Percentiles rank a stretch among this genome's conserved stretches.
These are phyloP conservation scores for Atractosteus spatula DNA, from an alignment of 2,113 vertebrate genomes.

Conservation along the genomic window DNA sequence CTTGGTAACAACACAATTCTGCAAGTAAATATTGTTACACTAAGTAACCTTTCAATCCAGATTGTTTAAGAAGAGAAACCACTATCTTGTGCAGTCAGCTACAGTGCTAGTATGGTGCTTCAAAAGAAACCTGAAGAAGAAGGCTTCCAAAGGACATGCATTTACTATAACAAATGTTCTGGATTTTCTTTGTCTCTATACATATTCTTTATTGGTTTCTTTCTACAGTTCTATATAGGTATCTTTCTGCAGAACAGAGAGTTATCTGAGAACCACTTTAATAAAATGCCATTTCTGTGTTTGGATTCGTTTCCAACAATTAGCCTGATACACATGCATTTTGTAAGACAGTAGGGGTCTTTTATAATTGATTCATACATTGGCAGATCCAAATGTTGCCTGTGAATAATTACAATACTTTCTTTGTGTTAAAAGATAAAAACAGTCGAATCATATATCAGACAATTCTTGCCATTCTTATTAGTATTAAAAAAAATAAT, in stretches of 20 bases:
- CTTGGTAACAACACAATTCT: conserved; percentile 86
- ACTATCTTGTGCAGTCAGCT: conserved; percentile 82
- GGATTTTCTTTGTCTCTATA: not conserved
- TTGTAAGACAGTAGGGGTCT: conserved; percentile 46
- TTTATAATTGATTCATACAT: conserved; percentile 75
- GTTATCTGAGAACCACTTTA: no score
- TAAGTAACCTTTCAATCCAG: conserved; percentile 85
- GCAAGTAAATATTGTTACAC: conserved; percentile 87
- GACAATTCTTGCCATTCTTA: conserved; percentile 37
- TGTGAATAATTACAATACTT: conserved; percentile 70
- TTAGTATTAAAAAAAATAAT: no score
- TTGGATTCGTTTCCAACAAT: no score
- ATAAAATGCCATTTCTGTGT: no score
- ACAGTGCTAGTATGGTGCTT: conserved; percentile 81
- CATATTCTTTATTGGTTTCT: no score
- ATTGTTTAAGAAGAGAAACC: conserved; percentile 86
- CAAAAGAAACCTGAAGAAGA: conserved; percentile 67
- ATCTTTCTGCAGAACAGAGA: no score
- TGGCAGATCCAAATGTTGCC: conserved; percentile 73
- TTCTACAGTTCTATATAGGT: no score
- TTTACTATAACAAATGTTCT: not conserved
- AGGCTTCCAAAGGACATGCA: conserved; percentile 1
- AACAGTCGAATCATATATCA: conserved; percentile 61
- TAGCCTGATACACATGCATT: no score
- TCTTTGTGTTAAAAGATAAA: conserved; percentile 74